phyloP scores from a whole-genome alignment of 2,113 vertebrate genomes.

The Pandion haliaetus region DNA sequence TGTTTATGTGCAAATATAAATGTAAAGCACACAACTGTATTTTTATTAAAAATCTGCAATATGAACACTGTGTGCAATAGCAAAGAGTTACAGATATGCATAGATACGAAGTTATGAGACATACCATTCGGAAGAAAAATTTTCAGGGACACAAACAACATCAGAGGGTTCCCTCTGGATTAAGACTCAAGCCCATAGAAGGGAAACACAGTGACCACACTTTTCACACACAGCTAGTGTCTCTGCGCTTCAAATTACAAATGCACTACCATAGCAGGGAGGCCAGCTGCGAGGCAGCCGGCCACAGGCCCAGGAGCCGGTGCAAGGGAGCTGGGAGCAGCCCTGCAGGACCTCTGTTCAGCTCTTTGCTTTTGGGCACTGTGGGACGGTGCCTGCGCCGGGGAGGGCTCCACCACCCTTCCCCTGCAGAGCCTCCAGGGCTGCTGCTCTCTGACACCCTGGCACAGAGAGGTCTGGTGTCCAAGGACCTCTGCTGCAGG shows the following conservation, averaged over 20 bases:
- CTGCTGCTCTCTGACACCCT: background rate
- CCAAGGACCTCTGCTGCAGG: background rate
- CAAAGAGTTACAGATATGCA: background rate
- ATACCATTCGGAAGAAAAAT: background rate
- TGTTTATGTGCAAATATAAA: background rate
- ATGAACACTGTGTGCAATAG: background rate
- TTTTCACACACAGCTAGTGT: background rate
- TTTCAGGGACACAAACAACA: background rate
- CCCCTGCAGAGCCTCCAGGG: rapidly evolving
- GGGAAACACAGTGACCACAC: background rate
- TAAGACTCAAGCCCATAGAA: background rate
- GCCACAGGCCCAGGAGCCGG: background rate
- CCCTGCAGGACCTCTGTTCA: too few species aligned
- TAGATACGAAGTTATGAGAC: rapidly evolving
- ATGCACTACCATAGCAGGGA: background rate
- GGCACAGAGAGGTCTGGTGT: background rate
- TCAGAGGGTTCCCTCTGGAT: background rate
- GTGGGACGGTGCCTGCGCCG: rapidly evolving
- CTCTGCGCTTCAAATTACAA: rapidly evolving
- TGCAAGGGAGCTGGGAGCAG: background rate
- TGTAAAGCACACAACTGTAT: background rate
- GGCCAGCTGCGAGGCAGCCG: rapidly evolving
- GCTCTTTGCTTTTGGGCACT: rapidly evolving
- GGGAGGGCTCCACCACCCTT: background rate
- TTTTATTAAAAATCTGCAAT: background rate